Conservation (phyloP, 1,140 invertebrate genomes). For the Chrysomallon squamiferum region DNA sequence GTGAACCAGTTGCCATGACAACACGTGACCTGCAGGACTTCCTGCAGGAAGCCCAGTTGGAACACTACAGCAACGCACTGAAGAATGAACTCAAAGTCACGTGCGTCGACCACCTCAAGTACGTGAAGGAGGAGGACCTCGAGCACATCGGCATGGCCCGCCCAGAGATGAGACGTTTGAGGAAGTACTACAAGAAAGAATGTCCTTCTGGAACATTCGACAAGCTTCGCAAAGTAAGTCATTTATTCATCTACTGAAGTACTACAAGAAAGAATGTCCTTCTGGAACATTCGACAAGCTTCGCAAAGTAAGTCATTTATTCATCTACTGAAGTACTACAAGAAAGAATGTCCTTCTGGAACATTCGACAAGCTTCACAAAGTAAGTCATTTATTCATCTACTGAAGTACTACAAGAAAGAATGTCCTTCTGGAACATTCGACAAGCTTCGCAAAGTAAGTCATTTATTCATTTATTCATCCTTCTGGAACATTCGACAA, state of each 20-base stretch:
- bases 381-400: constrained; percentile 64
- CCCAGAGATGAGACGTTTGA: constrained; percentile 91
- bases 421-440: constrained; percentile 82
- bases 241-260: constrained; percentile 67
- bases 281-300: constrained; percentile 74
- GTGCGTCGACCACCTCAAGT: constrained; percentile 90
- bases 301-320: constrained; percentile 35
- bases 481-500: constrained; percentile 77
- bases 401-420: constrained; percentile 90
- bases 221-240: constrained; percentile 49
- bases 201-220: constrained; percentile 81
- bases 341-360: constrained; percentile 78
- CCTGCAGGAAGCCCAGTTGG: constrained; percentile 86
- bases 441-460: constrained; percentile 49
- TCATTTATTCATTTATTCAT: constrained; percentile 3
- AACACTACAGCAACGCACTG: constrained; percentile 83
- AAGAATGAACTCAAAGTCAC: constrained; percentile 72
- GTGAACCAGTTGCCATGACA: constrained; percentile 23
- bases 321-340: background rate
- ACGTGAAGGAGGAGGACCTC: constrained; percentile 92
- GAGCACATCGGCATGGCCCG: constrained; percentile 91
- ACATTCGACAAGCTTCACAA: constrained; percentile 63
- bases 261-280: constrained; percentile 87
- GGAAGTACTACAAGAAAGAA: constrained; percentile 88
- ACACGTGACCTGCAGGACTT: constrained; percentile 81